phyloP scores from a whole-genome alignment of 2,888 invertebrate species.

The Ormia ochracea region DNA sequence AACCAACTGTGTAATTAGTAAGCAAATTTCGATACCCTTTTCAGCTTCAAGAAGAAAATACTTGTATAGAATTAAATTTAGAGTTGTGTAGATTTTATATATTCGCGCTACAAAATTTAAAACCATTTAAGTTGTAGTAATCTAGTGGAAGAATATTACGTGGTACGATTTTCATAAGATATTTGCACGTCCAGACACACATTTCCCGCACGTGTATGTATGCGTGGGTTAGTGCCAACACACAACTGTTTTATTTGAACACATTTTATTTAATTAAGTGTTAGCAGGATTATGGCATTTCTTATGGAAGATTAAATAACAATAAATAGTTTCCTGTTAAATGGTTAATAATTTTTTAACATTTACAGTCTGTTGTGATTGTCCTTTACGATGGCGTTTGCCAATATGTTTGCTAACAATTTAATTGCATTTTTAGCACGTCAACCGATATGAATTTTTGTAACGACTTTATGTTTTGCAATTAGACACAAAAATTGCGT shows the following conservation, averaged over 20 bases:
- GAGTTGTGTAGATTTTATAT: background rate
- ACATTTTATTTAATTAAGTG: slow-evolving; percentile 2
- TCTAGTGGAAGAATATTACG: slow-evolving; percentile 19
- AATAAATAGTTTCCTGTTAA: slow-evolving; percentile 40
- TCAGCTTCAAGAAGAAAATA: background rate
- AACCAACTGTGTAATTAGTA: slow-evolving; percentile 42
- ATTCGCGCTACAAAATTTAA: background rate
- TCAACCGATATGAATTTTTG: slow-evolving; percentile 20
- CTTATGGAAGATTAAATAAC: slow-evolving; percentile 16
- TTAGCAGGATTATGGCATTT: background rate
- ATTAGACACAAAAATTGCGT: too few relatives aligned
- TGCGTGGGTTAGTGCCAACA: background rate
- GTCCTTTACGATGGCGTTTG: background rate
- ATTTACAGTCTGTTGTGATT: slow-evolving; percentile 2
- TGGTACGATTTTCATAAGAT: too few relatives aligned
- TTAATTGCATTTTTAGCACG: slow-evolving; percentile 10
- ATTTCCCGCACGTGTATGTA: background rate
- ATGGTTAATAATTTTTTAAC: background rate
- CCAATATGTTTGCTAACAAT: slow-evolving; percentile 6
- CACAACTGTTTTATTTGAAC: background rate
- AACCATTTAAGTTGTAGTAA: slow-evolving; percentile 38
- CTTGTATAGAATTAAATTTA: background rate
- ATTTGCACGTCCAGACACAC: slow-evolving; percentile 1
- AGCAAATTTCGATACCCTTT: background rate
- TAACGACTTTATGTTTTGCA: background rate